These are phyloP conservation scores for Gadopsis marmoratus DNA, from an alignment of 2,797 vertebrate genomes.

Conservation along the genomic window DNA sequence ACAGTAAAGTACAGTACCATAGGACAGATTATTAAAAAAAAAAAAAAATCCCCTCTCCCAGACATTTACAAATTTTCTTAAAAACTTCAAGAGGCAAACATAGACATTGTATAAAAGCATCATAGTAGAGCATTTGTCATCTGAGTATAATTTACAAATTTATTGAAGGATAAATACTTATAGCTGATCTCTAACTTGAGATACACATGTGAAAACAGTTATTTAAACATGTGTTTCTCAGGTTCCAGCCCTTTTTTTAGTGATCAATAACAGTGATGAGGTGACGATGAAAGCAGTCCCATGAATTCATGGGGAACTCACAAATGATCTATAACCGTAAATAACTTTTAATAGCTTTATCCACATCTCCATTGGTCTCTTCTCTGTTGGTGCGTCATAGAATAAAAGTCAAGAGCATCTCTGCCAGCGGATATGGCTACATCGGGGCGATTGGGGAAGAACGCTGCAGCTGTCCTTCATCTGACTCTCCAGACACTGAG, in stretches of 20 bases:
- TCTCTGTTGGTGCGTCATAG: constrained; percentile 76
- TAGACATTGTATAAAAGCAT: constrained; percentile 86
- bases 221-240: constrained; percentile 66
- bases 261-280: constrained; percentile 76
- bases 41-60: constrained; percentile 38
- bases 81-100: constrained; percentile 84
- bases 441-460: constrained; percentile 76
- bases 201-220: constrained; percentile 51
- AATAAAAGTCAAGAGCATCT: constrained; percentile 77
- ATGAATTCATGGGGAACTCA: constrained; percentile 76
- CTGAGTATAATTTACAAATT: constrained; percentile 84
- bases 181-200: constrained; percentile 68
- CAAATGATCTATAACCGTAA: constrained; percentile 75
- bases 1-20: constrained; percentile 77
- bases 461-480: constrained; percentile 66
- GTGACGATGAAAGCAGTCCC: constrained; percentile 73
- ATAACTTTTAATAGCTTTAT: constrained; percentile 71
- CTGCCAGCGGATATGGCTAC: constrained; percentile 82
- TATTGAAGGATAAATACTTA: constrained; percentile 81
- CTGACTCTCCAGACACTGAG: constrained; percentile 11
- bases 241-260: constrained; percentile 57
- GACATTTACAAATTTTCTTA: constrained; percentile 84
- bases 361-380: constrained; percentile 77
- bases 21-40: constrained; percentile 75
- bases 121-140: constrained; percentile 77